Percentiles rank a stretch among this genome's conserved stretches.
Conservation (phyloP, 2,888 invertebrate genomes). For the Lasioglossum villosulum region DNA sequence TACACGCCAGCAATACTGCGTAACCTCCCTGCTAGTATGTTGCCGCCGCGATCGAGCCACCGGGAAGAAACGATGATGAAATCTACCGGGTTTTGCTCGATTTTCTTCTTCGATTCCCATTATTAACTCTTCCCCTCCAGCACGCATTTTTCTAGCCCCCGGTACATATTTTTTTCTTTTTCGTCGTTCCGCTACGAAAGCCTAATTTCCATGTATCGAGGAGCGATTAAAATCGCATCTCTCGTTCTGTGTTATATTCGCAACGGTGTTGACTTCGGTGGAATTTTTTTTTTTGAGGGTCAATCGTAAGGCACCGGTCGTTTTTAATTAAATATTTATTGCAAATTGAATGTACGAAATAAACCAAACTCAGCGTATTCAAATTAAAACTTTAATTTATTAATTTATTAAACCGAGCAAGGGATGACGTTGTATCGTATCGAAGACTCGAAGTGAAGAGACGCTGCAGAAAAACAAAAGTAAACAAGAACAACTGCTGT, state of each 20-base stretch:
- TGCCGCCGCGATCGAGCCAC: constrained; percentile 39
- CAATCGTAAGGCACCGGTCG: too few species aligned
- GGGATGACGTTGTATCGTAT: too few species aligned
- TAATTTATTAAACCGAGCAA: too few species aligned
- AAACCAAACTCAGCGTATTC: too few species aligned
- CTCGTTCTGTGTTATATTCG: background rate
- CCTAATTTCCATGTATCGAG: background rate
- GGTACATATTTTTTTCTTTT: background rate
- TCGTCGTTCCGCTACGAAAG: background rate
- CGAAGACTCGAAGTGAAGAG: too few species aligned
- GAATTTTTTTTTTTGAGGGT: too few species aligned
- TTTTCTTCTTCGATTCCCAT: constrained; percentile 17
- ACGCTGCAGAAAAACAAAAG: too few species aligned
- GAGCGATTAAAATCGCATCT: background rate
- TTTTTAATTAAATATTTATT: too few species aligned
- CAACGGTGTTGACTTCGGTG: background rate
- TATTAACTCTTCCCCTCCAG: background rate
- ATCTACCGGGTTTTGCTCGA: constrained; percentile 26
- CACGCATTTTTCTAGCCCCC: background rate
- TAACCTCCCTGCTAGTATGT: constrained; percentile 53
- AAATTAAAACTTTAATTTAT: too few species aligned
- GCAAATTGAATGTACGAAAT: too few species aligned
- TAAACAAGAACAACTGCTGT: too few species aligned
- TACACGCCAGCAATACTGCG: constrained; percentile 74
- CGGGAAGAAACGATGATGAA: constrained; percentile 35